phyloP scores from a whole-genome alignment of 2,888 invertebrate genomes.

The Calephelis perditalis region DNA sequence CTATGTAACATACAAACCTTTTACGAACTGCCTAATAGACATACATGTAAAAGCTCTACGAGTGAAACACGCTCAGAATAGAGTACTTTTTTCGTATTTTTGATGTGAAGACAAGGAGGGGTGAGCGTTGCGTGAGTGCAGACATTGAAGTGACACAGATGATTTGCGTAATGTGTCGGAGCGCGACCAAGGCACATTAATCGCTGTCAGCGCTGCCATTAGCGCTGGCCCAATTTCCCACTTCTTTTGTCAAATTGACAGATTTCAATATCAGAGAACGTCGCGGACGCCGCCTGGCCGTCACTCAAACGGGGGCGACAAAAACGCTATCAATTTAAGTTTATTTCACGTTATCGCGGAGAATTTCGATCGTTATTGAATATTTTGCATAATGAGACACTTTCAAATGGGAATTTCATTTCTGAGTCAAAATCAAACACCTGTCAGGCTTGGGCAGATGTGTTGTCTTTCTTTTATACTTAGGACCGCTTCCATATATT shows the following conservation, averaged over 20 bases:
- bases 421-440: not conserved
- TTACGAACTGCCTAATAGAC: too few species aligned
- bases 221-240: constrained; percentile 17
- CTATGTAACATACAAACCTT: too few species aligned
- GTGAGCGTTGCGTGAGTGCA: not conserved
- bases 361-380: not conserved
- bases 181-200: constrained; percentile 12
- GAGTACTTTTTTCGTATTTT: too few species aligned
- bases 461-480: too few species aligned
- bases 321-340: constrained; percentile 10
- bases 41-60: too few species aligned
- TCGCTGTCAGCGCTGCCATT: constrained; percentile 18
- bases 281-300: constrained; percentile 1
- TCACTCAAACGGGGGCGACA: constrained; percentile 5
- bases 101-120: not conserved
- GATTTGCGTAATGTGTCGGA: constrained; percentile 1
- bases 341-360: not conserved
- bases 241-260: constrained; percentile 18
- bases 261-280: constrained; percentile 13
- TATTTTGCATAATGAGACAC: not conserved
- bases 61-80: too few species aligned
- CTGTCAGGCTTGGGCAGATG: not conserved
- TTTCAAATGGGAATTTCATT: too few species aligned
- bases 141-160: not conserved
- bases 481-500: too few species aligned